Base-by-base conservation (phyloP, 2,888 invertebrate species). In the Leptothorax acervorum region DNA sequence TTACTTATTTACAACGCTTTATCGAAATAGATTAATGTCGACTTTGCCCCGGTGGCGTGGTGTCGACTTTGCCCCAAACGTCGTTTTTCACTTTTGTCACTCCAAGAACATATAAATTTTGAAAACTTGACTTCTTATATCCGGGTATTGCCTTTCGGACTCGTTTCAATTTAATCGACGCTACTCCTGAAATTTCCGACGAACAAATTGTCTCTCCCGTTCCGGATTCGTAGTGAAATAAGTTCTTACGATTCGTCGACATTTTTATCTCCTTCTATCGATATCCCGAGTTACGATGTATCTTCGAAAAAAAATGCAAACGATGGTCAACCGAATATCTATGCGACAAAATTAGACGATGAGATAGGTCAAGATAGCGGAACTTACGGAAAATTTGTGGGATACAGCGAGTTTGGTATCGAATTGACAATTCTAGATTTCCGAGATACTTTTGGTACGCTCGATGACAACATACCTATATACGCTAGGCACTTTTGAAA, bases 401-500 rank as follows among this genome's bases (percentile, higher is more conserved):
- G 4, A 45, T 45, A 57, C n/a, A 23, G 2, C 31, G 35, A 68
- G 12, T n/a, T 66, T 53, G 28, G 5, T 35, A 39, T 76, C n/a
- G 15, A 68, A n/a, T 23, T 35, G 35, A 68, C 68, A 31, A 78
- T 57, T 31, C 2, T 9, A 3, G 23, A 57, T 48, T 45, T 57
- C 3, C 48, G 23, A 31, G n/a, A 45, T 23, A 62, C 18, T 70
- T 70, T 79, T 35, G 60, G 0, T 23, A 82, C 18, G 2, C 28
- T 12, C 0, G 39, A 70, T 11, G 28, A 79, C 18, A 18, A 11
- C 9, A n/a, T 18, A 28, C n/a, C n/a, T 23, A 23, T 51, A 71
- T 2, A 35, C 42, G 12, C 6, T 39, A 9, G 31, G 65, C 1
- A 68, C 78, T 51, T 62, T 75, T 18, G 71, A 73, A 35, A 79